Conservation (phyloP, 2,113 vertebrate genomes). For the Lethenteron camtschaticum region DNA sequence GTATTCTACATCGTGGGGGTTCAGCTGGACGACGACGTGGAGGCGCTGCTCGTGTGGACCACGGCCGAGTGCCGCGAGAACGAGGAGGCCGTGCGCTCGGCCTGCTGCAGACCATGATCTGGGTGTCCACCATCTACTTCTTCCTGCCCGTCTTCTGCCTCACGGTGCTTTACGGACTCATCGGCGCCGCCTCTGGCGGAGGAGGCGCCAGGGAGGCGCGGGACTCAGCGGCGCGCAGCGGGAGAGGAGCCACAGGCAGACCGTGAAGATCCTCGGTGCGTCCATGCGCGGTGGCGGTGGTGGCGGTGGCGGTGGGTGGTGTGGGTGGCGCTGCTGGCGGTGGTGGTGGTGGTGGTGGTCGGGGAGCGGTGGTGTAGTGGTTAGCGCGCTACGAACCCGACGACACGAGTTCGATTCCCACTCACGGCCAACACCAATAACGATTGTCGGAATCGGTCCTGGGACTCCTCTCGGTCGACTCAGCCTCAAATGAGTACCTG, state of each 20-base stretch:
- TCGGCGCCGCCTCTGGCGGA: conserved; percentile 28
- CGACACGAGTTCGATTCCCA: too few relatives aligned
- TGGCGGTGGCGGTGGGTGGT: too few relatives aligned
- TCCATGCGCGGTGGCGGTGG: neutral
- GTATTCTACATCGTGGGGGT: conserved; percentile 40
- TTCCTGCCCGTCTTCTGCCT: conserved; percentile 27
- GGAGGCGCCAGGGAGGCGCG: conserved; percentile 10
- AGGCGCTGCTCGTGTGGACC: conserved; percentile 16
- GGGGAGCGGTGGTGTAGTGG: too few relatives aligned
- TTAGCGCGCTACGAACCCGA: too few relatives aligned
- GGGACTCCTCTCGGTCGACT: too few relatives aligned
- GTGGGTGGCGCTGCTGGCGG: too few relatives aligned
- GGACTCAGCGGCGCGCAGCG: conserved; percentile 15
- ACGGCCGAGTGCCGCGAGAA: conserved; percentile 29
- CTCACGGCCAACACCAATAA: too few relatives aligned
- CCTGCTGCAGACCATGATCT: conserved; percentile 31
- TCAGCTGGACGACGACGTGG: conserved; percentile 12
- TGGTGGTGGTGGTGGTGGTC: too few relatives aligned
- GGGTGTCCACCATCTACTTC: conserved; percentile 37
- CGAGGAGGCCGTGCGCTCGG: conserved; percentile 21
- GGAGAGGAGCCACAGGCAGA: conserved; percentile 25
- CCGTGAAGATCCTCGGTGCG: conserved; percentile 27
- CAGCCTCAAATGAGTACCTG: too few relatives aligned
- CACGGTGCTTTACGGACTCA: conserved; percentile 29
- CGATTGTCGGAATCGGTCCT: too few relatives aligned